Conservation (phyloP, 2,797 vertebrate species). For the Macrochelys suwanniensis region DNA sequence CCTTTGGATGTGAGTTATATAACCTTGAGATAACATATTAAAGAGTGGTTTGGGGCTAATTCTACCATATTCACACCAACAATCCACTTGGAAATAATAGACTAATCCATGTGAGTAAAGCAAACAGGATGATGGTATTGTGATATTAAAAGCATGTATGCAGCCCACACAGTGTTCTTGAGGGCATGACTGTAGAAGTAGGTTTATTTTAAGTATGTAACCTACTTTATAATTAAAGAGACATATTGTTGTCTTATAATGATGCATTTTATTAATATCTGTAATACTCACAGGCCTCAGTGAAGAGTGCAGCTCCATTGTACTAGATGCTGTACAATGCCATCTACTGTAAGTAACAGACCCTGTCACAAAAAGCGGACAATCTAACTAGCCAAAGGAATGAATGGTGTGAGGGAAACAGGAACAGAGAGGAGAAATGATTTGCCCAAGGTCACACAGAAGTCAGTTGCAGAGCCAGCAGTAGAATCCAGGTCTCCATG, state of each 20-base stretch:
- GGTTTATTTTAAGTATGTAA: neutral
- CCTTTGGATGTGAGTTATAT: neutral
- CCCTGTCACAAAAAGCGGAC: neutral
- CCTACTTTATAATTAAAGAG: neutral
- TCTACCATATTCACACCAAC: neutral
- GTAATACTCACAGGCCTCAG: neutral
- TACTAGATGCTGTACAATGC: neutral
- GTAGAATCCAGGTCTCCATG: too few species aligned
- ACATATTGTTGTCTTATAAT: neutral
- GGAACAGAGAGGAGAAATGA: neutral
- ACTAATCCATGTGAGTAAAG: neutral
- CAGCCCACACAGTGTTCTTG: neutral
- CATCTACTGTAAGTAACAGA: neutral
- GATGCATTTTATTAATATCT: neutral
- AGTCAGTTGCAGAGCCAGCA: too few species aligned
- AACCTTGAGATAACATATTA: neutral
- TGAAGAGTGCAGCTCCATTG: neutral
- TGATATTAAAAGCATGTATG: neutral
- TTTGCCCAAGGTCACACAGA: too few species aligned
- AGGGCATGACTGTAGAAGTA: neutral
- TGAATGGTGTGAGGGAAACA: neutral
- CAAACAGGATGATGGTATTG: neutral
- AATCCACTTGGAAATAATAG: neutral
- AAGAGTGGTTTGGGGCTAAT: neutral
- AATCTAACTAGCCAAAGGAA: neutral